Conservation (phyloP, 2,797 vertebrate genomes). For the Echiichthys vipera region DNA sequence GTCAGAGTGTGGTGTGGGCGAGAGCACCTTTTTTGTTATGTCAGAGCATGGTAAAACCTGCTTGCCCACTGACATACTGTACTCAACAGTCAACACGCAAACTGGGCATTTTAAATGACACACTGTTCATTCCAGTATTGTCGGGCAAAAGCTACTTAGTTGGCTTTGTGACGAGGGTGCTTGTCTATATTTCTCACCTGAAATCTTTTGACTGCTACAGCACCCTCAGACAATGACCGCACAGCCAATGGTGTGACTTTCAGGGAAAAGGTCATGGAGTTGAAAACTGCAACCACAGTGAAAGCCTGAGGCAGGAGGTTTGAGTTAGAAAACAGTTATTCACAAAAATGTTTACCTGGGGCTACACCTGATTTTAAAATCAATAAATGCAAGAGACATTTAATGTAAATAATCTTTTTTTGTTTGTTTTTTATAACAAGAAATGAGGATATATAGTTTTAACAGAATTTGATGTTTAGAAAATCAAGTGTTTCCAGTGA, state of each 20-base stretch:
- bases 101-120: not conserved
- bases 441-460: not conserved
- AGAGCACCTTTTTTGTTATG: constrained; percentile 5
- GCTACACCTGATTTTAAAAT: constrained; percentile 1
- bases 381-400: not conserved
- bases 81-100: not conserved
- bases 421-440: not conserved
- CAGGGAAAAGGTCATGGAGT: constrained; percentile 89
- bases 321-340: constrained; percentile 19
- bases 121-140: not conserved
- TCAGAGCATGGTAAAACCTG: not conserved
- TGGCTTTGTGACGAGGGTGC: not conserved
- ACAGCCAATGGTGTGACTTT: constrained; percentile 88
- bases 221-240: constrained; percentile 84
- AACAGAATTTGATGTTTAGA: not conserved
- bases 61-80: not conserved
- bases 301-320: constrained; percentile 81
- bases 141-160: not conserved
- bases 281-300: constrained; percentile 89
- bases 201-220: constrained; percentile 86
- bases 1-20: constrained; percentile 11
- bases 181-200: constrained; percentile 76
- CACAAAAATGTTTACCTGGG: not conserved
- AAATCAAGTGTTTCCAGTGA: not conserved
- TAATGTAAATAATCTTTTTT: not conserved